Evolutionary conservation across 2,113 vertebrate genomes (phyloP).

Genomic region (Pelusios castaneus): DNA sequence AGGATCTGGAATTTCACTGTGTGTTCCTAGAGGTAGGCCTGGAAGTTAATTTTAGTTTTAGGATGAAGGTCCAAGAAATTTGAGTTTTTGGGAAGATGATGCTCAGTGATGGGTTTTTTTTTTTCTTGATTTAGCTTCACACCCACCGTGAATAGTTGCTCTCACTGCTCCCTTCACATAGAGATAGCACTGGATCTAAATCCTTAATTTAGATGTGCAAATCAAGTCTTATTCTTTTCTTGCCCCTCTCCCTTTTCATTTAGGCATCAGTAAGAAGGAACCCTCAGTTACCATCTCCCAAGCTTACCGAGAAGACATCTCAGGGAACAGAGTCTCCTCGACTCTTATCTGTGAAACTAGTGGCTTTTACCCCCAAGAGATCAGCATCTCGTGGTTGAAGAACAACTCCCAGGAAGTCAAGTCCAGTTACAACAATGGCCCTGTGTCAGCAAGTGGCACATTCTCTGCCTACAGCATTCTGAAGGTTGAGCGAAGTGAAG

Average conservation of each 20-base stretch:
- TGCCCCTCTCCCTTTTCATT: background rate
- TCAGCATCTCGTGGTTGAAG: background rate
- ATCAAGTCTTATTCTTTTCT: background rate
- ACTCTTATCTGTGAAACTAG: background rate
- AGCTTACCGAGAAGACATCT: background rate
- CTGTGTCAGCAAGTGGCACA: background rate
- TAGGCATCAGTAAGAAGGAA: background rate
- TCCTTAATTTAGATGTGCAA: background rate
- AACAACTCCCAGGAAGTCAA: background rate
- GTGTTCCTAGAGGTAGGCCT: background rate
- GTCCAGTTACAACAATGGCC: background rate
- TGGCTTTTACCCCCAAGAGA: background rate
- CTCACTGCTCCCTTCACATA: background rate
- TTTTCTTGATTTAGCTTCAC: background rate
- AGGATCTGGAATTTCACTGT: background rate
- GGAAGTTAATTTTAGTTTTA: background rate
- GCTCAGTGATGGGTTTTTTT: background rate
- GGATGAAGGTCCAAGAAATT: background rate
- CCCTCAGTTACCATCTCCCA: background rate
- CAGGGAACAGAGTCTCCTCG: background rate
- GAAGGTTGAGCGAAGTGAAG: background rate
- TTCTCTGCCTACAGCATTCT: background rate
- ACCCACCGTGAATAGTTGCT: background rate
- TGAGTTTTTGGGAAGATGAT: background rate
- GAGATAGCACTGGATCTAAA: background rate